Conservation (phyloP, 2,113 vertebrate species). For the Halcyon senegalensis region DNA sequence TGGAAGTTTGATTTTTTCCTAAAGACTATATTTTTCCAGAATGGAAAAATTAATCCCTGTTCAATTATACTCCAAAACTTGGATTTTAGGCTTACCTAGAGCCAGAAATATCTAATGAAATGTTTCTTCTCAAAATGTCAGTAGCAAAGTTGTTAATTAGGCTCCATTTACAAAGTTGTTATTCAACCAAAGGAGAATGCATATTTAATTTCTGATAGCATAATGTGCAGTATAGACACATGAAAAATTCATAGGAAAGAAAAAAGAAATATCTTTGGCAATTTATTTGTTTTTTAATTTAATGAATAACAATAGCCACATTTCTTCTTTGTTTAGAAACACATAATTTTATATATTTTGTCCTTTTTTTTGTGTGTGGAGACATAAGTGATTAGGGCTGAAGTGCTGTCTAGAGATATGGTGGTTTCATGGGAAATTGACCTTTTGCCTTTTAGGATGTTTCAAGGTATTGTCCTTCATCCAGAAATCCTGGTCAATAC, state of each 20-base stretch:
- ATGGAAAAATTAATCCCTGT: not conserved
- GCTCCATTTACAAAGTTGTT: not conserved
- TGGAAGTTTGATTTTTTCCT: not conserved
- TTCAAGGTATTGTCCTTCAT: not conserved
- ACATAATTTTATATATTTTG: not conserved
- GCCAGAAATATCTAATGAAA: not conserved
- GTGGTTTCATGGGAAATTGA: not conserved
- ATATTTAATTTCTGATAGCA: not conserved
- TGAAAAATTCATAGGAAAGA: not conserved
- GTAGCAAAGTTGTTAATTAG: not conserved
- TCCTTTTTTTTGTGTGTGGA: not conserved
- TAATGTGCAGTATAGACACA: not conserved
- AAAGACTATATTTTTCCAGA: not conserved
- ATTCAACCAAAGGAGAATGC: not conserved
- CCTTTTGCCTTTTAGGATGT: not conserved
- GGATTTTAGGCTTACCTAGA: not conserved
- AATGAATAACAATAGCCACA: not conserved
- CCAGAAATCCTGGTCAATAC: not conserved
- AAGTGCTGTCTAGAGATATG: not conserved
- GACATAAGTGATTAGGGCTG: not conserved
- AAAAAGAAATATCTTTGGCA: not conserved
- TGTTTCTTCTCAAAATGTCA: not conserved
- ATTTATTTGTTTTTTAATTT: not conserved
- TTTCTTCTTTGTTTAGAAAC: not conserved
- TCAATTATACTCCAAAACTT: not conserved